Base-by-base conservation (phyloP, 2,888 invertebrate species). In the Oscheius sp. region DNA sequence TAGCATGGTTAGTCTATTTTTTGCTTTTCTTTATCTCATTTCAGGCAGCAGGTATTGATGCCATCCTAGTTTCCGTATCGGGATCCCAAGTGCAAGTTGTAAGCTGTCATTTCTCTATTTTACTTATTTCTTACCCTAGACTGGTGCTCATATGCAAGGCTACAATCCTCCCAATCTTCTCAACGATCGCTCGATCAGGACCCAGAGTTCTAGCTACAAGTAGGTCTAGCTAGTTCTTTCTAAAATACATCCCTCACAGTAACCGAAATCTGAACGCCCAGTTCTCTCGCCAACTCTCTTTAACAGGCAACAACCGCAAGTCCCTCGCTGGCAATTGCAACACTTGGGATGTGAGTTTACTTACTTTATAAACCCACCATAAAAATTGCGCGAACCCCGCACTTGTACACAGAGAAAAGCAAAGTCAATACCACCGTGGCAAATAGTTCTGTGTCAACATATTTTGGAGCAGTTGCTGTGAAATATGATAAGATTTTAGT, bases 81-180 rank as follows among this genome's bases (percentile, higher is more conserved):
- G 59, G 59, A 43, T 70, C 46, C 27, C 58, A 46, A 45, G 70
- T 70, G 1, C 70, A 59, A 59, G 70, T 70, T 25, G 70, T 70
- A 18, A 16, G 70, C 45, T 46, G 1, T 45, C 21, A 25, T 9
- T 13, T 21, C 18, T 9, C 9, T 12, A 21, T 70, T 46, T 7
- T 2, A 43, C 13, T 16, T n/a, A n/a, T 46, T 52, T 21, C 35
- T 35, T 23, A 29, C 41, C 52, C 55, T 43, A 69, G 69, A 69
- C 18, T 29, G 23, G 35, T 13, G 55, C 55, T 21, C 21, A 18
- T 27, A 41, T 69, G 18, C n/a, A 9, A 9, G 69, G 69, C 13
- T 43, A 56, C 18, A 69, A 69, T 23, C 52, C 69, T 12, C 69
- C 58, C 2, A 69, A 29, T n/a, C 55, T 55, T 16, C 27, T 56